phyloP scores from a whole-genome alignment of 2,797 vertebrate species.

The Muscicapa striata region DNA sequence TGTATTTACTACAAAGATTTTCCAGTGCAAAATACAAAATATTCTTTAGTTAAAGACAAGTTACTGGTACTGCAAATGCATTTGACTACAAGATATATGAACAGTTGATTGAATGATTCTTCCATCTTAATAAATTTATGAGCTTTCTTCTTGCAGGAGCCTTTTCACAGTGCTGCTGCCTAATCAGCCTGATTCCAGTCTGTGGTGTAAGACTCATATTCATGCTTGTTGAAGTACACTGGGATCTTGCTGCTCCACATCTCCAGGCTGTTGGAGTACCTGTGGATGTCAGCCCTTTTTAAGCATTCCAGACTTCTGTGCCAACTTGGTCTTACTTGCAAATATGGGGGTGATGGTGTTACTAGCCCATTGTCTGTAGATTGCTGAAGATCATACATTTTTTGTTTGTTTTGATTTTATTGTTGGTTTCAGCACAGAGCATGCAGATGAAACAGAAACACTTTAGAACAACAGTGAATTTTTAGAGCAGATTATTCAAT shows the following conservation, averaged over 20 bases:
- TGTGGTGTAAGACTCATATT: background rate
- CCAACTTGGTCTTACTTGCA: background rate
- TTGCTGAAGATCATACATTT: background rate
- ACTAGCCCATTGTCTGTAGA: accelerated
- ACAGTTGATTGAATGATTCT: background rate
- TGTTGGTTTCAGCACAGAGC: background rate
- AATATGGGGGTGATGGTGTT: background rate
- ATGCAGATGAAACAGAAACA: background rate
- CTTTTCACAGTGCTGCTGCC: background rate
- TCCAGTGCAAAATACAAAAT: background rate
- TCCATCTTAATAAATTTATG: background rate
- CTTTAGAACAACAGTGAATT: background rate
- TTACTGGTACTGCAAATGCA: background rate
- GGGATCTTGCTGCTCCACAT: background rate
- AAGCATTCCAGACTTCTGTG: background rate
- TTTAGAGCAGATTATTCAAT: background rate
- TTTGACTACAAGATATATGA: background rate
- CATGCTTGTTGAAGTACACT: background rate
- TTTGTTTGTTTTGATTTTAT: accelerated
- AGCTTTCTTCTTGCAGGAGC: background rate
- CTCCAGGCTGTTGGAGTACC: background rate
- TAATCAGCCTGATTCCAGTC: background rate
- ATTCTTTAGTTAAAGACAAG: background rate
- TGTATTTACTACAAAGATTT: background rate
- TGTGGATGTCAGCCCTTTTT: background rate